A percentile compares a stretch with the other conserved stretches of the same genome.
Conservation (phyloP, 2,888 invertebrate genomes). For the Psococerastis gibbosa region DNA sequence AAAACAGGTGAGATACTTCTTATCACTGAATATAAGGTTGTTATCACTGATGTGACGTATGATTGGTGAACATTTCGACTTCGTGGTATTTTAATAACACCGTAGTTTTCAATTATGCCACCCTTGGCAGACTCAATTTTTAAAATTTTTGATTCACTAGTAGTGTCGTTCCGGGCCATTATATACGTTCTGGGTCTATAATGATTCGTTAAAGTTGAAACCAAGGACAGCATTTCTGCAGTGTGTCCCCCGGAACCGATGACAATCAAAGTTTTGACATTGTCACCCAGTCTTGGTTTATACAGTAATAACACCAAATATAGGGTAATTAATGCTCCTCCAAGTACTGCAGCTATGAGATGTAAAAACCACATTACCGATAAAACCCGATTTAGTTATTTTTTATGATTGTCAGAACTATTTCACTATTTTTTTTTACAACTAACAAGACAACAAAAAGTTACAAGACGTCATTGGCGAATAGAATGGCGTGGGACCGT, state of each 20-base stretch:
- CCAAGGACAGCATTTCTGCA: conserved; percentile 70
- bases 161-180: conserved; percentile 54
- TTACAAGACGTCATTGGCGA: too few species aligned
- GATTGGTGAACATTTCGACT: conserved; percentile 78
- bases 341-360: too few species aligned
- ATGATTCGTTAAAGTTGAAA: conserved; percentile 37
- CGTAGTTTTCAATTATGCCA: conserved; percentile 28
- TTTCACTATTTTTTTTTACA: too few species aligned
- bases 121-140: conserved; percentile 20
- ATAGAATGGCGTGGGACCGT: too few species aligned
- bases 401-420: too few species aligned
- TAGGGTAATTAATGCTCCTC: too few species aligned
- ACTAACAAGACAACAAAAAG: too few species aligned
- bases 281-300: too few species aligned
- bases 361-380: too few species aligned
- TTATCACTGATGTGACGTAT: conserved; percentile 55
- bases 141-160: conserved; percentile 48
- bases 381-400: too few species aligned
- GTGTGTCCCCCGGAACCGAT: conserved; percentile 84
- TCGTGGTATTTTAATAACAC: conserved; percentile 48
- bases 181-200: conserved; percentile 62
- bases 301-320: too few species aligned
- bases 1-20: conserved; percentile 48
- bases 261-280: too few species aligned
- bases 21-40: conserved; percentile 53